These are phyloP conservation scores for Pelvicachromis taeniatus DNA, from an alignment of 2,113 vertebrate species.

Conservation along the genomic window DNA sequence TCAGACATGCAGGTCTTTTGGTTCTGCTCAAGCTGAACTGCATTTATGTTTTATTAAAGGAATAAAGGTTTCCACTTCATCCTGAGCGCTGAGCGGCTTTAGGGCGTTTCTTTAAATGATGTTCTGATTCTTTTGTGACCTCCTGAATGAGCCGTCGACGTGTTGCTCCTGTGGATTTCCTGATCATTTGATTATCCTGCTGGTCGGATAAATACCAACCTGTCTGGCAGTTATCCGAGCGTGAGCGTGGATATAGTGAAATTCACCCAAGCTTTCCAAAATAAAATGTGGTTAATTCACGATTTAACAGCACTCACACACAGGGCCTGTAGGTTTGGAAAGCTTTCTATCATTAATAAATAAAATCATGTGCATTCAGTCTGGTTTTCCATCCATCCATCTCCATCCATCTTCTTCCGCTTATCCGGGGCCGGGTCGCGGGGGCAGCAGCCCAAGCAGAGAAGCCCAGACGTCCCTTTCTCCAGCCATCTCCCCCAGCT, in stretches of 20 bases:
- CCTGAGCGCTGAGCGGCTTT: not conserved
- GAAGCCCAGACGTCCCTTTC: no score
- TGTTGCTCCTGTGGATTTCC: not conserved
- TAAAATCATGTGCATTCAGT: not conserved
- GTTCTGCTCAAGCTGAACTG: rapidly evolving
- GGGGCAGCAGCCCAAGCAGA: no score
- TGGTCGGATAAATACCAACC: no score
- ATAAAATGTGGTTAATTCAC: not conserved
- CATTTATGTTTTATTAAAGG: not conserved
- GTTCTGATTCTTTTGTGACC: not conserved
- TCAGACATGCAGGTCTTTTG: not conserved
- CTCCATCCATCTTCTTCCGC: no score
- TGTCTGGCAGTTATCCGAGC: rapidly evolving
- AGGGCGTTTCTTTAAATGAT: not conserved
- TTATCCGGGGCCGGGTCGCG: no score
- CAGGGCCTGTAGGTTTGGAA: not conserved
- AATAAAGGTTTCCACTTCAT: not conserved
- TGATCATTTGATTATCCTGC: no score
- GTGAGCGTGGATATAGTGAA: not conserved
- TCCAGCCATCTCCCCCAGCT: no score
- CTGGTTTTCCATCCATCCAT: no score
- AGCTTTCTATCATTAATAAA: not conserved
- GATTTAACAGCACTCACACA: not conserved
- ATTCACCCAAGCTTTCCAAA: not conserved
- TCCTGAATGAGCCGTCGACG: rapidly evolving